Conservation (phyloP, 2,113 vertebrate species). For the Ptyas mucosa region DNA sequence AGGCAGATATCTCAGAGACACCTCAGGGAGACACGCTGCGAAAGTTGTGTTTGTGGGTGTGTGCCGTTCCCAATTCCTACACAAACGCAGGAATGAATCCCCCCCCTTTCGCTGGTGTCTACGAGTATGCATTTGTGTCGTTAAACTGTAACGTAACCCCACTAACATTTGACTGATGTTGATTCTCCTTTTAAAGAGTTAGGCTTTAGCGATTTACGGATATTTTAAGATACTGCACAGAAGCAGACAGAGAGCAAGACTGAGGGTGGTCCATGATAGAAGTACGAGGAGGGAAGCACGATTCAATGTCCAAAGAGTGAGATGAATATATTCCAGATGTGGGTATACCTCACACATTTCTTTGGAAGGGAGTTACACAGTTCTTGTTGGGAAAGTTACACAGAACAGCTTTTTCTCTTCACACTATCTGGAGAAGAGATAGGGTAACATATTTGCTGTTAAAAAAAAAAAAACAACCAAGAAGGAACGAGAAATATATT, state of each 20-base stretch:
- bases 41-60: not conserved
- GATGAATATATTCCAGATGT: not conserved
- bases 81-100: not conserved
- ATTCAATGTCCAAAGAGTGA: not conserved
- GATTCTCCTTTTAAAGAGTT: not conserved
- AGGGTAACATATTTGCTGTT: too few species aligned
- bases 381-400: not conserved
- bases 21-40: not conserved
- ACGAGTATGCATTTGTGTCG: fast-evolving
- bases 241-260: not conserved
- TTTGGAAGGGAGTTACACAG: not conserved
- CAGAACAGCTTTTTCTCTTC: not conserved
- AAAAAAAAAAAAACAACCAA: not conserved
- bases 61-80: not conserved
- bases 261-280: not conserved
- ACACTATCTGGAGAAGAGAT: not conserved
- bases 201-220: not conserved
- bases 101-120: not conserved
- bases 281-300: not conserved
- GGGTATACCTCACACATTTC: not conserved
- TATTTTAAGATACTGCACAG: not conserved
- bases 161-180: not conserved
- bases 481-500: not conserved
- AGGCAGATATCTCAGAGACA: conserved; percentile 3
- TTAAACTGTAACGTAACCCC: not conserved